These are phyloP conservation scores for Hirtodrosophila histrioides DNA, from an alignment of 2,888 invertebrate genomes.

Conservation along the genomic window DNA sequence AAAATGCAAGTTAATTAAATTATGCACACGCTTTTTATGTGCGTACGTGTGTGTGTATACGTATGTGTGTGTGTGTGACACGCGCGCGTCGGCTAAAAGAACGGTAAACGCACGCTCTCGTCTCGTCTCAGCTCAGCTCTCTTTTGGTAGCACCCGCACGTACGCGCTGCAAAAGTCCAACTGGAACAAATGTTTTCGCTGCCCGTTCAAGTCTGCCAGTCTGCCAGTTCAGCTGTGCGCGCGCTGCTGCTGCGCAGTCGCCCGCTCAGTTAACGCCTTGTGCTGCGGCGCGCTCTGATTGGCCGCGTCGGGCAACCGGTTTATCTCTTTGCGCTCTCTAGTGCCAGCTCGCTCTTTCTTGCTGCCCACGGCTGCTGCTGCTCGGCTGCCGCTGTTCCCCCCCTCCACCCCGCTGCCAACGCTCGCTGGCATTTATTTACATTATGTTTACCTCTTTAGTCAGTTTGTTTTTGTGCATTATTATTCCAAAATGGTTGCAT, in stretches of 20 bases:
- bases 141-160: slow-evolving; percentile 74
- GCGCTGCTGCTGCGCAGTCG: slow-evolving; percentile 56
- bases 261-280: slow-evolving; percentile 64
- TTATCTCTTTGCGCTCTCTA: slow-evolving; percentile 31
- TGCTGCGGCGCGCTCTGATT: slow-evolving; percentile 44
- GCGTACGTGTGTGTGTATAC: slow-evolving; percentile 17
- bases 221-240: slow-evolving; percentile 22
- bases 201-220: slow-evolving; percentile 31
- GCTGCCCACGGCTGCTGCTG: slow-evolving; percentile 9
- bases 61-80: slow-evolving; percentile 18
- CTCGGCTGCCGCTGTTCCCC: slow-evolving; percentile 11
- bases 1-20: slow-evolving; percentile 47
- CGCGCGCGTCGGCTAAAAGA: slow-evolving; percentile 49
- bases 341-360: slow-evolving; percentile 36
- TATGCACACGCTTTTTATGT: slow-evolving; percentile 22
- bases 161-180: slow-evolving; percentile 80
- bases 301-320: slow-evolving; percentile 59
- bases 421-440: slow-evolving; percentile 45
- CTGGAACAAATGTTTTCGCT: slow-evolving; percentile 67
- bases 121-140: slow-evolving; percentile 38
- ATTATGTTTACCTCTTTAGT: slow-evolving; percentile 70
- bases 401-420: slow-evolving; percentile 11
- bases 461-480: slow-evolving; percentile 68
- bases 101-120: slow-evolving; percentile 33
- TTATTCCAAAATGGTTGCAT: slow-evolving; percentile 82